phyloP scores from a whole-genome alignment of 2,113 vertebrate genomes.

The Polyodon spathula region DNA sequence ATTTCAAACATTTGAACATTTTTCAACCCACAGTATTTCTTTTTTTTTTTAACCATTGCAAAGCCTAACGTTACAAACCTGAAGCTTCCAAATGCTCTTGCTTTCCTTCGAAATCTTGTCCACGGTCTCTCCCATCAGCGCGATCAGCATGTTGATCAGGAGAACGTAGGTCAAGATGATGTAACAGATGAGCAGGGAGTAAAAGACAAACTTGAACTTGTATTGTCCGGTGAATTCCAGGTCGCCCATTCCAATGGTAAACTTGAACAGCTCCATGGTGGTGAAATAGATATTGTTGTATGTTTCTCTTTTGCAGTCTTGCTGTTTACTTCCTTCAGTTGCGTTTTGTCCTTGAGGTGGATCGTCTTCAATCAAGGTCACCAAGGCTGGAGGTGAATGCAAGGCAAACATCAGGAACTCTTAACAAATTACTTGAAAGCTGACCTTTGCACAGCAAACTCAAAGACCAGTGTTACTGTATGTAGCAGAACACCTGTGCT shows the following conservation, averaged over 20 bases:
- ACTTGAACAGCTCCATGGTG: slow-evolving; percentile 88
- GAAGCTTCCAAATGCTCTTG: slow-evolving; percentile 86
- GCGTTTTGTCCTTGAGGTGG: slow-evolving; percentile 11
- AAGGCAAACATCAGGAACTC: background rate
- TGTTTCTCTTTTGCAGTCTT: slow-evolving; percentile 29
- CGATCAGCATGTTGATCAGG: slow-evolving; percentile 96
- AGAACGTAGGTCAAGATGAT: slow-evolving; percentile 94
- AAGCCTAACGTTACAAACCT: no score
- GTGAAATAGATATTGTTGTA: slow-evolving; percentile 76
- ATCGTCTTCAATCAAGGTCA: slow-evolving; percentile 77
- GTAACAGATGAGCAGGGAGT: slow-evolving; percentile 76
- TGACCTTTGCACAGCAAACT: no score
- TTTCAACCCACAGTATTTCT: no score
- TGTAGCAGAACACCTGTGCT: background rate
- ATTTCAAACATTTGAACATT: no score
- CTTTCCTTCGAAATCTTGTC: slow-evolving; percentile 77
- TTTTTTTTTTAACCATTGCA: no score
- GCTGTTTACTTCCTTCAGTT: background rate
- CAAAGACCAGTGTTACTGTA: no score
- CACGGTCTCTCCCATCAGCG: slow-evolving; percentile 87
- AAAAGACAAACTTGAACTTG: slow-evolving; percentile 74
- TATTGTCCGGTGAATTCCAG: slow-evolving; percentile 87
- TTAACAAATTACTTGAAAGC: background rate
- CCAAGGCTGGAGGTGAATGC: slow-evolving; percentile 62
- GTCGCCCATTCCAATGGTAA: slow-evolving; percentile 96